Percentiles rank a stretch among this genome's conserved stretches.
Evolutionary conservation across 2,888 invertebrate genomes (phyloP).

Genomic region (Vandiemenella viatica): DNA sequence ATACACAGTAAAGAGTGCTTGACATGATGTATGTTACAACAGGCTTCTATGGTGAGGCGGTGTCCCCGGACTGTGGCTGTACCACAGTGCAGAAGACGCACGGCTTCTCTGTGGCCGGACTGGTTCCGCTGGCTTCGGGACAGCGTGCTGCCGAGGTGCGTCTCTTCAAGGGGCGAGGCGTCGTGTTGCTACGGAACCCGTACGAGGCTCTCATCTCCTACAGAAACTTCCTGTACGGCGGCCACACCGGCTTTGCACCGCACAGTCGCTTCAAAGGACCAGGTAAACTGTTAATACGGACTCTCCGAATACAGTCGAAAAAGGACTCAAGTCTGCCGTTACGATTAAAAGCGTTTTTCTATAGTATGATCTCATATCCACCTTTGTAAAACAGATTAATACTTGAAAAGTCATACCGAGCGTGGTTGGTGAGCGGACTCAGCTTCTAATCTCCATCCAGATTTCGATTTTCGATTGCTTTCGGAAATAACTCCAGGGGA

Average conservation of each 20-base stretch:
- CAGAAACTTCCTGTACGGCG: slow-evolving; percentile 24
- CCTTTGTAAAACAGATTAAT: no score
- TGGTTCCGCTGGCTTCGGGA: slow-evolving; percentile 13
- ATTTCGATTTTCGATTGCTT: no score
- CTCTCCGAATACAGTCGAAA: no score
- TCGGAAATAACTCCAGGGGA: no score
- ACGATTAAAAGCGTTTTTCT: no score
- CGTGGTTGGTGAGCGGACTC: no score
- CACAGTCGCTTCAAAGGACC: slow-evolving; percentile 22
- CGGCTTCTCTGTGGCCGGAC: slow-evolving; percentile 18
- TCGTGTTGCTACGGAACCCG: slow-evolving; percentile 25
- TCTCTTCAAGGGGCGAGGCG: slow-evolving; percentile 18
- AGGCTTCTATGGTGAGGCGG: slow-evolving; percentile 25
- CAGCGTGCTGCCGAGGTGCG: slow-evolving; percentile 15
- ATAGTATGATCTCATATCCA: no score
- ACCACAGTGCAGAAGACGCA: slow-evolving; percentile 26
- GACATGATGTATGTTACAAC: slow-evolving; percentile 1
- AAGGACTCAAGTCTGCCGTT: no score
- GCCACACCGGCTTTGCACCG: slow-evolving; percentile 24
- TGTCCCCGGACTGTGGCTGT: slow-evolving; percentile 22
- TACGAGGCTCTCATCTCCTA: slow-evolving; percentile 24
- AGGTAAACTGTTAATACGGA: no score
- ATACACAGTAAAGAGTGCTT: no score
- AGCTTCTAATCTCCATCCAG: no score
- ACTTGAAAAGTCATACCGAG: no score